A percentile compares a stretch with the other conserved stretches of the same genome.
Evolutionary conservation across 2,113 vertebrate species (phyloP).

Genomic region (Lota lota): DNA sequence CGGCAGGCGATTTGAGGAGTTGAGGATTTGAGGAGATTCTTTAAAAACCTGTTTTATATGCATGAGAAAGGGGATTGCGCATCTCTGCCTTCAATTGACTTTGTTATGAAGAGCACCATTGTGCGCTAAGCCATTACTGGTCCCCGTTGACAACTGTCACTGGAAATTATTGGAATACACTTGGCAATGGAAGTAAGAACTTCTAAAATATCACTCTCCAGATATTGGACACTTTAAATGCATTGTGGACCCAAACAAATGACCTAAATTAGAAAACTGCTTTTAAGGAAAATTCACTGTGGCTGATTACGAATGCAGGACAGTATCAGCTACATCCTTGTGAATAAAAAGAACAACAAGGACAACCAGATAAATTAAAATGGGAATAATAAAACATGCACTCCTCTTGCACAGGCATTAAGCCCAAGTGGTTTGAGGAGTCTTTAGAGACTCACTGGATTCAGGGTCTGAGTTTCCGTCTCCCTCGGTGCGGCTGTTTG

Average conservation of each 20-base stretch:
- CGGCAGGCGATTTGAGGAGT: not conserved
- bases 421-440: too few species aligned
- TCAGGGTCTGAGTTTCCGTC: constrained; percentile 98
- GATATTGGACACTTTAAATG: too few species aligned
- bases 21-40: constrained; percentile 4
- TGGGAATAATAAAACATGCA: too few species aligned
- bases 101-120: constrained; percentile 51
- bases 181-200: constrained; percentile 39
- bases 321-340: too few species aligned
- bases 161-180: constrained; percentile 54
- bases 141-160: constrained; percentile 56
- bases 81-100: constrained; percentile 39
- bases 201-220: constrained; percentile 4
- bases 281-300: too few species aligned
- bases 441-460: constrained; percentile 83
- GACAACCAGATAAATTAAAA: too few species aligned
- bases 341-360: too few species aligned
- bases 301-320: too few species aligned
- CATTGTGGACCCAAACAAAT: too few species aligned
- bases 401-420: too few species aligned
- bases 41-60: constrained; percentile 45
- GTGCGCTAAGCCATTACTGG: constrained; percentile 48
- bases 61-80: constrained; percentile 35
- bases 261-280: too few species aligned
- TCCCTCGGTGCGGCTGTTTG: constrained; percentile 93